These are phyloP conservation scores for Stichopus chloronotus DNA, from an alignment of 35 echinoderm and acorn worm species.

Conservation along the genomic window DNA sequence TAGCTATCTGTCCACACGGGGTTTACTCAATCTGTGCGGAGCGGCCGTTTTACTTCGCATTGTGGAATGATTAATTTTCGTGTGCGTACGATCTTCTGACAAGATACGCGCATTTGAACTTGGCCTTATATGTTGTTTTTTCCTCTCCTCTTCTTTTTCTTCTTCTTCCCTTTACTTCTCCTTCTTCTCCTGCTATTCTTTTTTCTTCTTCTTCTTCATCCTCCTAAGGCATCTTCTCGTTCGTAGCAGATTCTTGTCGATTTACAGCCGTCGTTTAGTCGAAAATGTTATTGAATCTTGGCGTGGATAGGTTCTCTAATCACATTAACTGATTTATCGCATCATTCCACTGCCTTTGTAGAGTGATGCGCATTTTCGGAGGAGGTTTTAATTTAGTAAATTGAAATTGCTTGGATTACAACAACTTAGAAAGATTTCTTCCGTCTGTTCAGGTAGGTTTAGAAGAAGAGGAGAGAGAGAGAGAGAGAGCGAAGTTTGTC, in stretches of 20 bases:
- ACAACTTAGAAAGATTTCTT: slow-evolving; percentile 32
- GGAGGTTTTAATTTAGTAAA: slow-evolving; percentile 65
- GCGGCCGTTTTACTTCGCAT: slow-evolving; percentile 30
- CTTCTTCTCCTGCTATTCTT: no score
- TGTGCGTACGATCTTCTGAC: slow-evolving; percentile 41
- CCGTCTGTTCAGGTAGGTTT: slow-evolving; percentile 48
- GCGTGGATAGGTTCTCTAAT: slow-evolving; percentile 56
- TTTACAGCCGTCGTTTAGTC: slow-evolving; percentile 60
- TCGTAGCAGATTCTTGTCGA: slow-evolving; percentile 34
- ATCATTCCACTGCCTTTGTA: slow-evolving; percentile 50
- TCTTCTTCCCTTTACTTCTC: no score
- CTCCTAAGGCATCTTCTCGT: slow-evolving; percentile 32
- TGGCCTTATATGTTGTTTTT: slow-evolving; percentile 33
- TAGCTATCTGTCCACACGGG: slow-evolving; percentile 51
- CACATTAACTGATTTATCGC: slow-evolving; percentile 60
- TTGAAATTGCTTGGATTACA: slow-evolving; percentile 63
- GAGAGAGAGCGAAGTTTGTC: not conserved
- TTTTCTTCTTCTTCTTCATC: not conserved
- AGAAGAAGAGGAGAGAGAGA: not conserved
- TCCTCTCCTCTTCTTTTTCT: no score
- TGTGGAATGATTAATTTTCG: slow-evolving; percentile 49
- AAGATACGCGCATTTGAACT: slow-evolving; percentile 53
- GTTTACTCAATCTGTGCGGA: slow-evolving; percentile 42
- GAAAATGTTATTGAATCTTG: slow-evolving; percentile 65
- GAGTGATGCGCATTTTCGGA: slow-evolving; percentile 60